These are phyloP conservation scores for human (Homo sapiens) DNA, from an alignment of 2,113 vertebrate species.

Conservation along the genomic window DNA sequence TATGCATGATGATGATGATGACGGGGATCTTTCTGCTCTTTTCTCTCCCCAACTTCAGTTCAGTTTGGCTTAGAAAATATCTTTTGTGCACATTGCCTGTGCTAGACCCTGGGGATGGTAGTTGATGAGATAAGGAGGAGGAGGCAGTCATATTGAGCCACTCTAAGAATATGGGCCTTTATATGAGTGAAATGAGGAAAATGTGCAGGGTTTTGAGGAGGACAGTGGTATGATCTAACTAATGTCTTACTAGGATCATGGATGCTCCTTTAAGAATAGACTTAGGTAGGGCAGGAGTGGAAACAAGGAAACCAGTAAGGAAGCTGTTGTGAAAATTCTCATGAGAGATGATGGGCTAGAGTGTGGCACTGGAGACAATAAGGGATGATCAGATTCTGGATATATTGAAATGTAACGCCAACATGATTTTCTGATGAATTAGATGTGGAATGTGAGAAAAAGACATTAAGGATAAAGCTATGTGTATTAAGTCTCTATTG, in stretches of 20 bases:
- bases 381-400: neutral
- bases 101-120: neutral
- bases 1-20: neutral
- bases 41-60: neutral
- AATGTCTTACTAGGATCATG: neutral
- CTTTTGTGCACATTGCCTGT: neutral
- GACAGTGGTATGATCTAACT: neutral
- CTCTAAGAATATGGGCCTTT: neutral
- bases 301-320: neutral
- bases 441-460: neutral
- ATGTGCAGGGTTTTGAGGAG: neutral
- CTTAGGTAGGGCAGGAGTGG: neutral
- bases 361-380: neutral
- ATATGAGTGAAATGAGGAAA: neutral
- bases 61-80: neutral
- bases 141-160: neutral
- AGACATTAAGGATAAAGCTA: neutral
- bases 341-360: neutral
- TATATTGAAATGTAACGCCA: neutral
- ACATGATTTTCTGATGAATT: neutral
- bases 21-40: neutral
- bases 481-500: neutral
- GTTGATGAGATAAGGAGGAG: neutral
- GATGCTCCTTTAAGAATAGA: neutral
- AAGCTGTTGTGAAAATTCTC: neutral